Percentiles rank a stretch among this genome's conserved stretches.
phyloP scores from a whole-genome alignment of 2,888 invertebrate genomes.

The Aphodius granarius region DNA sequence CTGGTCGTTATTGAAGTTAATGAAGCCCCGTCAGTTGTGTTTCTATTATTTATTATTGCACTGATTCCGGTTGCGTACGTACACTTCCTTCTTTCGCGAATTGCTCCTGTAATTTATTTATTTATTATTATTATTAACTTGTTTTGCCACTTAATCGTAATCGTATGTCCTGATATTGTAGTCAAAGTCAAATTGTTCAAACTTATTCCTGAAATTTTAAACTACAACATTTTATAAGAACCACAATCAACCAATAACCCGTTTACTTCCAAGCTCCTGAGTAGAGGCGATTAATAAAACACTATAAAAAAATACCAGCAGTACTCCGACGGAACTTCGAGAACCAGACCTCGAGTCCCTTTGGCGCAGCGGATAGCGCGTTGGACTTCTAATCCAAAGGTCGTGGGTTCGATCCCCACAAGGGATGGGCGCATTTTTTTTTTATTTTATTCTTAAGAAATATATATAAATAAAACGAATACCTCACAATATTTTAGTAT shows the following conservation, averaged over 20 bases:
- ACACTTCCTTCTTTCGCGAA: not conserved
- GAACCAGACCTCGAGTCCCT: constrained; percentile 59
- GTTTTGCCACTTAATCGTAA: no score
- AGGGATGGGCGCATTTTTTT: constrained; percentile 58
- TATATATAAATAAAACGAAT: not conserved
- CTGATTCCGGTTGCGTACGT: not conserved
- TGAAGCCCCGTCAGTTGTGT: not conserved
- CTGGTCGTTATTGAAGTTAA: not conserved
- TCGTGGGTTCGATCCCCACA: constrained; percentile 87
- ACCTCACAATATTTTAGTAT: not conserved
- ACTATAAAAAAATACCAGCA: not conserved
- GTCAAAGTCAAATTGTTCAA: no score
- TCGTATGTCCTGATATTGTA: no score
- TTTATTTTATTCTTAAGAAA: not conserved
- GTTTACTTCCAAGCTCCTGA: no score
- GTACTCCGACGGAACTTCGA: not conserved
- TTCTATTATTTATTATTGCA: not conserved
- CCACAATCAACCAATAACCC: no score
- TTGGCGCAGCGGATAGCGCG: constrained; percentile 88
- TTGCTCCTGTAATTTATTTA: not conserved
- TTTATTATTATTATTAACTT: not conserved
- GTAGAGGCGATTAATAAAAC: no score
- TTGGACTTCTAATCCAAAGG: constrained; percentile 90
- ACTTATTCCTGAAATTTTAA: no score
- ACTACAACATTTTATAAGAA: no score